Percentiles rank a stretch among this genome's conserved stretches.
Conservation (phyloP, 1,140 invertebrate genomes). For the Paramacrobiotus metropolitanus region DNA sequence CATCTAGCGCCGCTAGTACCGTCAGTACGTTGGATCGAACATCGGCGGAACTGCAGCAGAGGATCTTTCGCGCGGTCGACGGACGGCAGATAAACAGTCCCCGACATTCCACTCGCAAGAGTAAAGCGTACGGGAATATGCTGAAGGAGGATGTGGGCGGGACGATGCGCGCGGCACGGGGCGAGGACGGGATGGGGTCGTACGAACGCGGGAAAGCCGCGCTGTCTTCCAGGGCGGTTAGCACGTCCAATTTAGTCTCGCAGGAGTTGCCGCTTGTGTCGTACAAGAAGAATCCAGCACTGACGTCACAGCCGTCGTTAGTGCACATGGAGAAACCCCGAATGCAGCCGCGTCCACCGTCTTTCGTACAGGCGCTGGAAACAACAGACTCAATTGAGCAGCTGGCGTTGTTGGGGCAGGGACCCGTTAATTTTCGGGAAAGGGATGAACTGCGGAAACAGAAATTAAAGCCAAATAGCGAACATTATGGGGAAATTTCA, state of each 20-base stretch:
- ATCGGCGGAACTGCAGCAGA: not conserved
- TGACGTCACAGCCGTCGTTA: not conserved
- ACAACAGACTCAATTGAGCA: constrained; percentile 1
- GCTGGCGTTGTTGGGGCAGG: not conserved
- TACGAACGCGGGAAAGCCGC: not conserved
- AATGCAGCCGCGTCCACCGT: not conserved
- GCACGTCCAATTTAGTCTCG: not conserved
- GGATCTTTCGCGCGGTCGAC: constrained; percentile 1
- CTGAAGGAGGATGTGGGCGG: not conserved
- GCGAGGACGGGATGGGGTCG: not conserved
- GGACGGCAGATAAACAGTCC: not conserved
- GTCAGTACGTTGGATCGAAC: not conserved
- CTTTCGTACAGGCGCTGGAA: constrained; percentile 1
- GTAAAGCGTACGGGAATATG: constrained; percentile 3
- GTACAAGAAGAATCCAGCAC: not conserved
- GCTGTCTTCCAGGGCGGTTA: not conserved
- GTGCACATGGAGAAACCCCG: not conserved
- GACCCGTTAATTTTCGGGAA: not conserved
- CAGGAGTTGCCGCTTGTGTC: not conserved
- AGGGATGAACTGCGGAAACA: not conserved
- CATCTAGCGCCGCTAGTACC: not conserved
- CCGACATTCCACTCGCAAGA: not conserved
- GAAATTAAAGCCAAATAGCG: not conserved
- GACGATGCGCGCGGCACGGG: not conserved
- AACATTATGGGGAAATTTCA: not conserved